Conservation (phyloP, 2,888 invertebrate genomes). For the Heliconius erato region DNA sequence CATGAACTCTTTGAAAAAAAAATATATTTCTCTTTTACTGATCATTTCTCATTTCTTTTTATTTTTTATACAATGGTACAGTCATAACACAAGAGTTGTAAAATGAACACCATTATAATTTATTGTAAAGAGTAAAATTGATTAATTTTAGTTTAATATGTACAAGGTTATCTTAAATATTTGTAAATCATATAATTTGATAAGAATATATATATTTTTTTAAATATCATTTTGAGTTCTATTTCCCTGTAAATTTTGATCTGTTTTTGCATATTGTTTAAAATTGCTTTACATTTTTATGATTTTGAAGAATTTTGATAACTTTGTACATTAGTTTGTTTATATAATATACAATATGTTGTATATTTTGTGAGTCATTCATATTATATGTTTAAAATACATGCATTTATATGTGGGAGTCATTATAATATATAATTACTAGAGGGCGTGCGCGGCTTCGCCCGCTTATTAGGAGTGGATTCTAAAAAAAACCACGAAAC, state of each 20-base stretch:
- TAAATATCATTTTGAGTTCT: not conserved
- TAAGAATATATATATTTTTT: not conserved
- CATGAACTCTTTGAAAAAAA: not conserved
- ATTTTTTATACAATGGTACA: not conserved
- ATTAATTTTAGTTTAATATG: not conserved
- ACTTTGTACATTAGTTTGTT: slow-evolving; percentile 76
- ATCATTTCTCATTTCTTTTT: not conserved
- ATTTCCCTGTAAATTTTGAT: not conserved
- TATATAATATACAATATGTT: slow-evolving; percentile 61
- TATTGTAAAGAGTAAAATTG: not conserved
- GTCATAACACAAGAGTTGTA: not conserved
- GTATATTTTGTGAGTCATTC: slow-evolving; percentile 52
- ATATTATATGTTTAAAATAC: slow-evolving; percentile 30
- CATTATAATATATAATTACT: slow-evolving; percentile 29
- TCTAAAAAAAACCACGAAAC: no score
- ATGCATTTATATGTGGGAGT: slow-evolving; percentile 42
- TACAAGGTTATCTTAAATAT: slow-evolving; percentile 25
- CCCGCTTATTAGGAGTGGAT: no score
- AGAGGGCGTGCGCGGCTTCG: no score
- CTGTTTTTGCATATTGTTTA: not conserved
- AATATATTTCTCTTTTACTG: not conserved
- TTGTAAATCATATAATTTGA: slow-evolving; percentile 13
- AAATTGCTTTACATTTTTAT: not conserved
- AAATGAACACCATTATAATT: not conserved
- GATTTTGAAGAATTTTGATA: slow-evolving; percentile 39